Evolutionary conservation across 1,140 invertebrate species (phyloP).

Genomic region (Leptinotarsa lineolata): DNA sequence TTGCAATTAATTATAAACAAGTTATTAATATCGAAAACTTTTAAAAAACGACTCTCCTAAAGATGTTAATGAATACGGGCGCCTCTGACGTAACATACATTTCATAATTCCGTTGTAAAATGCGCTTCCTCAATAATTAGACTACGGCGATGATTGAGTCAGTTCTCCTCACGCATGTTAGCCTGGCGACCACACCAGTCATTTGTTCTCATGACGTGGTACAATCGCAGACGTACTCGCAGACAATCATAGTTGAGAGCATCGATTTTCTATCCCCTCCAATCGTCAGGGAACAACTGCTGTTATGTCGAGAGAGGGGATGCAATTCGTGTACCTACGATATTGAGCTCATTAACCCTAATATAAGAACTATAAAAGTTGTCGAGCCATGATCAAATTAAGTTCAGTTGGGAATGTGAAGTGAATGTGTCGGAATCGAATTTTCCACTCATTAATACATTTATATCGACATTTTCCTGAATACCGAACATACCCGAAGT

Average conservation of each 20-base stretch:
- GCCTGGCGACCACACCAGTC: slow-evolving; percentile 22
- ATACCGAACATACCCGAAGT: background rate
- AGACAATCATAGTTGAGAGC: slow-evolving; percentile 50
- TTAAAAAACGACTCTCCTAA: background rate
- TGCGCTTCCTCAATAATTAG: slow-evolving; percentile 43
- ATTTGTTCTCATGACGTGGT: slow-evolving; percentile 46
- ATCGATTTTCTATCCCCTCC: slow-evolving; percentile 56
- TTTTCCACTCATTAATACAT: too few relatives aligned
- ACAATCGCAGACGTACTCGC: slow-evolving; percentile 49
- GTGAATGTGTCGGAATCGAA: too few relatives aligned
- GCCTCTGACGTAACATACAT: slow-evolving; percentile 39
- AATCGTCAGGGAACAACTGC: slow-evolving; percentile 17
- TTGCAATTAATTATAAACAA: background rate
- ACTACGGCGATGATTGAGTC: slow-evolving; percentile 42
- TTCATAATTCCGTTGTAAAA: slow-evolving; percentile 34
- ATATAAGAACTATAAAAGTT: too few relatives aligned
- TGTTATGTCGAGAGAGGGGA: slow-evolving; percentile 16
- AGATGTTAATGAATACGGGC: slow-evolving; percentile 1
- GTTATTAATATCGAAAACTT: background rate
- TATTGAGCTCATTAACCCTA: background rate
- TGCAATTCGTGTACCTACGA: slow-evolving; percentile 27
- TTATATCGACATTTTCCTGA: too few relatives aligned
- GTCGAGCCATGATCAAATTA: too few relatives aligned
- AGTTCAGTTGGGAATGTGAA: too few relatives aligned
- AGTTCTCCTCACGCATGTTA: slow-evolving; percentile 31